Evolutionary conservation across 1,140 invertebrate genomes (phyloP).

Genomic region (Drosophila malerkotliana): DNA sequence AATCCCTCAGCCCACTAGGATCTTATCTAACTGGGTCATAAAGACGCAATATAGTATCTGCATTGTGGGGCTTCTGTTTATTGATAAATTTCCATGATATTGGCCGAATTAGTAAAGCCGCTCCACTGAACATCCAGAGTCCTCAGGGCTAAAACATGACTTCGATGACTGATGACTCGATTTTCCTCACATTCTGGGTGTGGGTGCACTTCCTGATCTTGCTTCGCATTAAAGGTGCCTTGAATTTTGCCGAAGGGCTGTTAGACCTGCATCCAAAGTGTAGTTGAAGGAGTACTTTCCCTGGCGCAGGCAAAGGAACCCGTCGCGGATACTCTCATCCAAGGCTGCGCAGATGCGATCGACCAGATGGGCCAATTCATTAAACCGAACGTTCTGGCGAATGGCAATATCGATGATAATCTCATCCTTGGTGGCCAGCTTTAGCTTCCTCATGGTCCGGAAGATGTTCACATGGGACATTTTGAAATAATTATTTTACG

Average conservation of each 20-base stretch:
- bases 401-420: not conserved
- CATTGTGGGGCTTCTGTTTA: not conserved
- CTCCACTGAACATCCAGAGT: too few species aligned
- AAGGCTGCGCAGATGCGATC: not conserved
- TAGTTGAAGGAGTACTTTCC: not conserved
- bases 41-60: slow-evolving; percentile 5
- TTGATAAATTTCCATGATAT: not conserved
- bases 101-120: too few species aligned
- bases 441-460: not conserved
- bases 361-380: not conserved
- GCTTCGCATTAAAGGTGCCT: too few species aligned
- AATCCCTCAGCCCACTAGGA: not conserved
- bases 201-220: too few species aligned
- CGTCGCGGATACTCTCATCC: not conserved
- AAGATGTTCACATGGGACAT: not conserved
- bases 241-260: not conserved
- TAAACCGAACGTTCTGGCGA: not conserved
- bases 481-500: not conserved
- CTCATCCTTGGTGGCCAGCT: not conserved
- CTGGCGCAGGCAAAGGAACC: not conserved
- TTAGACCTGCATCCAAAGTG: not conserved
- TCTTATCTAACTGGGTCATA: slow-evolving; percentile 49
- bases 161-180: too few species aligned
- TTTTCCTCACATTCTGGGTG: too few species aligned
- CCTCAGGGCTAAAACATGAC: too few species aligned